phyloP scores from a whole-genome alignment of 1,140 invertebrate species.

The Sweltsa coloradensis region DNA sequence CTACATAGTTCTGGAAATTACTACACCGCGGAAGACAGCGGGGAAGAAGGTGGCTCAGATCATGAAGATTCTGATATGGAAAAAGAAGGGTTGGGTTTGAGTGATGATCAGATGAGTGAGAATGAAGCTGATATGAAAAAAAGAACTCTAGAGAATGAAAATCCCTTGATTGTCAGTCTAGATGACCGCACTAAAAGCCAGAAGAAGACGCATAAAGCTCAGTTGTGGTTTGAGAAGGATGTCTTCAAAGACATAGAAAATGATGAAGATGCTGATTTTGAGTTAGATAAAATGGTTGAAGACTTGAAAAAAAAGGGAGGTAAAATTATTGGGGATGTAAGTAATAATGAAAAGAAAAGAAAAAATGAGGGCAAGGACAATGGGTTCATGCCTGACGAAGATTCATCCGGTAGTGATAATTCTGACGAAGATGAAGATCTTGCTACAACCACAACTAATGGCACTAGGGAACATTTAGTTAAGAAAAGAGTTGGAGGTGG shows the following conservation, averaged over 20 bases:
- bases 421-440: constrained; percentile 43
- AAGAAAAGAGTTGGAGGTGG: constrained; percentile 29
- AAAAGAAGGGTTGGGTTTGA: constrained; percentile 48
- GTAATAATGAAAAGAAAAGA: constrained; percentile 20
- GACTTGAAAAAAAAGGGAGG: constrained; percentile 59
- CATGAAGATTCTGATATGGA: constrained; percentile 37
- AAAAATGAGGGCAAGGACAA: constrained; percentile 21
- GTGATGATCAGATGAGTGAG: constrained; percentile 35
- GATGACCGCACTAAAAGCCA: constrained; percentile 60
- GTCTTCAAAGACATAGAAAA: constrained; percentile 69
- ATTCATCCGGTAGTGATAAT: constrained; percentile 28
- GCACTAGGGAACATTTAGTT: constrained; percentile 19
- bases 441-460: constrained; percentile 12
- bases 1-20: constrained; percentile 54
- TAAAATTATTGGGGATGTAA: constrained; percentile 32
- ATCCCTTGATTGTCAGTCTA: constrained; percentile 77
- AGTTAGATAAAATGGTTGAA: constrained; percentile 67
- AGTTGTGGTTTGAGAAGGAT: constrained; percentile 85
- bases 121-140: constrained; percentile 26
- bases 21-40: constrained; percentile 32
- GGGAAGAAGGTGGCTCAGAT: constrained; percentile 38
- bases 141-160: constrained; percentile 28
- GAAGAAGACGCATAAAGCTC: constrained; percentile 59
- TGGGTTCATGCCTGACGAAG: constrained; percentile 18
- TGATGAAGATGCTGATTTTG: constrained; percentile 75